Conservation (phyloP, 2,113 vertebrate genomes). For the Prionailurus bengalensis region DNA sequence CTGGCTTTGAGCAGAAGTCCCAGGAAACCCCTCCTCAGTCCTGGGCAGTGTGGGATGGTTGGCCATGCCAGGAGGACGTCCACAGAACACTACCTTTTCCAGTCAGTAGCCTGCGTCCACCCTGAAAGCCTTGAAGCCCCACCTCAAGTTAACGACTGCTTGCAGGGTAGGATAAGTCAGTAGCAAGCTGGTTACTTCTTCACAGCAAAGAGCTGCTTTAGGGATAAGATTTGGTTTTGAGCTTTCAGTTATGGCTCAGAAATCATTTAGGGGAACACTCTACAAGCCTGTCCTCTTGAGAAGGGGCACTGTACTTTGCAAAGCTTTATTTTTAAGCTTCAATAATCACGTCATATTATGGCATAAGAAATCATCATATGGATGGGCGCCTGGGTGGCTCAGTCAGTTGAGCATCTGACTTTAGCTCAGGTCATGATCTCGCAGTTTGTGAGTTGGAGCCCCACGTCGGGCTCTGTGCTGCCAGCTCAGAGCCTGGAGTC, state of each 20-base stretch:
- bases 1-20: background rate
- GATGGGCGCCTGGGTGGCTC: too few relatives aligned
- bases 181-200: background rate
- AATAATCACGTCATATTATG: background rate
- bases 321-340: background rate
- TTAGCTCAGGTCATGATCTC: too few relatives aligned
- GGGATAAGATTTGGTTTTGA: background rate
- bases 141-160: background rate
- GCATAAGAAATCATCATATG: background rate
- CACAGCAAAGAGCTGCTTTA: background rate
- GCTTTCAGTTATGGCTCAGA: background rate
- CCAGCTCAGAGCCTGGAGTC: too few relatives aligned
- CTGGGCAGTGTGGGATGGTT: fast-evolving
- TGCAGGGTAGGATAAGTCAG: fast-evolving
- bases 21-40: background rate
- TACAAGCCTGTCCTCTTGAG: background rate
- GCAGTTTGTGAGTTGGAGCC: too few relatives aligned
- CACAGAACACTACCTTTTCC: too few relatives aligned
- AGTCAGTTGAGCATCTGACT: too few relatives aligned
- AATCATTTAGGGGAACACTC: background rate
- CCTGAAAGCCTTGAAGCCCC: too few relatives aligned
- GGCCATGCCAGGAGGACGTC: background rate
- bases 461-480: too few relatives aligned
- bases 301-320: background rate
- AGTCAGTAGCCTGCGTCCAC: background rate